Evolutionary conservation across 2,888 invertebrate species (phyloP), one percentile per base, ranked within the genome.

Genomic region (Scaptomyza polygonia): DNA sequence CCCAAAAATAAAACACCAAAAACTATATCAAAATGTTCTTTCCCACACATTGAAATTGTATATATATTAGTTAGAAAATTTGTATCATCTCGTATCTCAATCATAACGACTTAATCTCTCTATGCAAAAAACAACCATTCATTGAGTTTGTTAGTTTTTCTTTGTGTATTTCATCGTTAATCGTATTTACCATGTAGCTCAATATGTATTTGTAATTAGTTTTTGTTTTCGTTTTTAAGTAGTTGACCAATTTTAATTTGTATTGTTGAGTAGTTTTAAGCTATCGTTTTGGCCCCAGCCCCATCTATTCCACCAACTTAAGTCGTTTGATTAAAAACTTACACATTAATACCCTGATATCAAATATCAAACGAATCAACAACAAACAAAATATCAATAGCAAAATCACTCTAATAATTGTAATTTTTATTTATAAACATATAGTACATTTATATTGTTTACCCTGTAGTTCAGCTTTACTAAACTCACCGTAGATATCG

Each of bases 381-480:
- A 67, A 65, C 68, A 70, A 39, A 72, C 58, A 66, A 76, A 16
- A 12, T 53, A 53, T 30, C 49, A 53, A 55, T 55, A 62, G 61
- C 62, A 62, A 61, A 47, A 52, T 53, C 40, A 39, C 52, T 47
- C 12, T 54, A 27, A 40, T 42, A 49, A 48, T 52, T 55, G 64
- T 63, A 56, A 58, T 61, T 61, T 56, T 57, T 59, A 57, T 54
- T 54, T 67, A 57, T 47, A 51, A 14, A 44, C 21, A 49, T 21
- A 39, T 25, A 25, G 25, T 72, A 47, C n/a, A n/a, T n/a, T n/a
- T 59, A 72, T 64, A 57, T 54, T 44, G 54, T 56, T 72, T 56
- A 56, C 58, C 52, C 62, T 72, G 88, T 88, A 88, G 86, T 42
- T 66, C 81, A 86, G 88, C 89, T 89, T 86, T 87, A 86, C 88